Base-by-base conservation (phyloP, 2,113 vertebrate genomes). In the Gymnobelideus leadbeateri region DNA sequence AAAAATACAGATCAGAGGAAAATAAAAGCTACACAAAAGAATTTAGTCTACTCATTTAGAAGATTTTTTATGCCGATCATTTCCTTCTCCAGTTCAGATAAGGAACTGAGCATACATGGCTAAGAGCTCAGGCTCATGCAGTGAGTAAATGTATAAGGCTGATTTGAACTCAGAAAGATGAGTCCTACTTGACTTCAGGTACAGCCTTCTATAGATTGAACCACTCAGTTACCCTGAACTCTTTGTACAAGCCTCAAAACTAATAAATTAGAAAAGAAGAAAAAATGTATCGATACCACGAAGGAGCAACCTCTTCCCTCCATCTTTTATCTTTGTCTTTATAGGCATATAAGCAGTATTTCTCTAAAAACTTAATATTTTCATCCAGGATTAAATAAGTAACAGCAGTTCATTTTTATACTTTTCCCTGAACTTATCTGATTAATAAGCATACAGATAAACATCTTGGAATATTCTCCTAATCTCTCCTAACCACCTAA, bases 1-100 rank as follows among this genome's bases (percentile, higher is more conserved):
- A 96, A 97, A 98, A 97, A 96, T 95, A 94, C 0, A 94, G 51
- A 94, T 98, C 97, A 98, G 94, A 25, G 51, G 77, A 93, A 96
- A 97, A 51, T 26, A 95, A 95, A 92, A 92, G 47, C 12, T 96
- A 93, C 89, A 89, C 51, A 96, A 92, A 28, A 49, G 46, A 95
- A 90, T 51, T 14, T 11, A 4, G 37, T 90, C 96, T 43, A 51
- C 57, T 28, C 89, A 50, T 31, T 50, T 90, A 12, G 28, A 31
- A 37, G 11, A 31, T 31, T 61, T 68, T 31, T 68, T 37, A 68
- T 37, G 61, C 61, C 26, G 16, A 16, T 0, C 61, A 68, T 37
- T 61, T 5, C 21, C 37, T 47, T 52, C 0, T 89, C 47, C 19
- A 84, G 68, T 0, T 84, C n/a, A 37, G 11, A 68, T 37, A 2